Base-by-base conservation (phyloP, 1,140 invertebrate species). In the Agrypnia vestita region DNA sequence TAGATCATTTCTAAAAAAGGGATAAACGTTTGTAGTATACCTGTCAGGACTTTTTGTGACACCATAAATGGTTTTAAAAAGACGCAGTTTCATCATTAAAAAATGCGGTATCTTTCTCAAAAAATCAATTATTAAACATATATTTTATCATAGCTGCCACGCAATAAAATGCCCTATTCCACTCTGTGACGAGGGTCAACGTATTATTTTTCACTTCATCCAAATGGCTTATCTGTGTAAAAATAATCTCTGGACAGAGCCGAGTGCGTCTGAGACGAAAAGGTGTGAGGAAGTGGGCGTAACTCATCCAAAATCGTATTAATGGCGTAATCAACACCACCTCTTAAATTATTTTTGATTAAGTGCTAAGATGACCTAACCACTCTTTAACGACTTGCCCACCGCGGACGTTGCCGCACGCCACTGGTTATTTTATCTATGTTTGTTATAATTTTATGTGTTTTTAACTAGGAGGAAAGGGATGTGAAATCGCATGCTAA, bases 291-390 rank as follows among this genome's bases (percentile, higher is more conserved):
- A 75, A 62, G 25, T 74, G 59, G 78, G 77, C 69, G 78, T 46
- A 43, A 43, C 43, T 21, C 35, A 19, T 51, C 51, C 72, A 75
- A 80, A 72, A 62, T 53, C 49, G 43, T 43, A 43, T 74, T 80
- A 73, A 80, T 61, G 55, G 69, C 49, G 78, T 49, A 61, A 80
- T 80, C 78, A 80, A 80, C 78, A 75, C 78, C 44, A 43, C 78
- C 56, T 64, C 25, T 74, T 74, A 73, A 72, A 53, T 77, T 80
- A 19, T 53, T n/a, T 76, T 76, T 76, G 74, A 80, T 80, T 72
- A 69, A 77, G 79, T 80, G 79, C 71, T 67, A 76, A 80, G 64
- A 43, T 13, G 43, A 59, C 64, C 44, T 71, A 71, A 53, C 67
- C 67, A 51, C 7, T 10, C 10, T 71, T 53, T 51, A 71, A 71